Conservation (phyloP, 1,140 invertebrate species). For the Nephila pilipes region DNA sequence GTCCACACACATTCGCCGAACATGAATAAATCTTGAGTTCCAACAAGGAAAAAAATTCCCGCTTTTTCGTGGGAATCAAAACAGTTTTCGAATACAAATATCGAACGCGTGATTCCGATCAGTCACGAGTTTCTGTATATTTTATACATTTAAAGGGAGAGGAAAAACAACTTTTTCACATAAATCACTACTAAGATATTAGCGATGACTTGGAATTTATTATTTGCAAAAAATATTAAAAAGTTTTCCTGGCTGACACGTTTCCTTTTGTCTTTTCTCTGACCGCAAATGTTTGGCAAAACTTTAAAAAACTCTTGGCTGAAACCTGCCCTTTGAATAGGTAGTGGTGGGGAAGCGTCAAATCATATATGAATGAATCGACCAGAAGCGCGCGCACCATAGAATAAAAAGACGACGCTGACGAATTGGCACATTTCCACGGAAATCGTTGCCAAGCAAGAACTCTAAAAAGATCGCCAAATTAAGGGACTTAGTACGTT, state of each 20-base stretch:
- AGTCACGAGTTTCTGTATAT: background rate
- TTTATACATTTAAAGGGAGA: background rate
- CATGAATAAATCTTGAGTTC: too few relatives aligned
- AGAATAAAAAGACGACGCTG: background rate
- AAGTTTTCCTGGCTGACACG: background rate
- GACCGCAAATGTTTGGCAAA: background rate
- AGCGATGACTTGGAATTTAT: too few relatives aligned
- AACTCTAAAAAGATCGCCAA: background rate
- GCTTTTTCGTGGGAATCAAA: too few relatives aligned
- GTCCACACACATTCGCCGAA: too few relatives aligned
- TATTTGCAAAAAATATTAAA: background rate
- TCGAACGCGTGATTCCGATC: background rate
- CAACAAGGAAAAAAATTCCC: too few relatives aligned
- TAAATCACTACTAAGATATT: background rate
- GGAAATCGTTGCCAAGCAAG: background rate
- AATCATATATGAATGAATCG: slow-evolving; percentile 38
- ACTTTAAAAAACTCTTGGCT: background rate
- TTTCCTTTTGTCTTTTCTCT: background rate
- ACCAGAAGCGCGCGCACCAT: slow-evolving; percentile 5
- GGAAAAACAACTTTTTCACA: background rate
- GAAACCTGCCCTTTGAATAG: slow-evolving; percentile 14
- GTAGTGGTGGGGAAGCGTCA: background rate
- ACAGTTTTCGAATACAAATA: background rate
- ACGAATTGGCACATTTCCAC: slow-evolving; percentile 4
- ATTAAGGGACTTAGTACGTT: background rate